A percentile compares a stretch with the other conserved stretches of the same genome.
These are phyloP conservation scores for Palythoa caribaeorum DNA, from an alignment of 92 coral and sea anemone genomes.

Conservation along the genomic window DNA sequence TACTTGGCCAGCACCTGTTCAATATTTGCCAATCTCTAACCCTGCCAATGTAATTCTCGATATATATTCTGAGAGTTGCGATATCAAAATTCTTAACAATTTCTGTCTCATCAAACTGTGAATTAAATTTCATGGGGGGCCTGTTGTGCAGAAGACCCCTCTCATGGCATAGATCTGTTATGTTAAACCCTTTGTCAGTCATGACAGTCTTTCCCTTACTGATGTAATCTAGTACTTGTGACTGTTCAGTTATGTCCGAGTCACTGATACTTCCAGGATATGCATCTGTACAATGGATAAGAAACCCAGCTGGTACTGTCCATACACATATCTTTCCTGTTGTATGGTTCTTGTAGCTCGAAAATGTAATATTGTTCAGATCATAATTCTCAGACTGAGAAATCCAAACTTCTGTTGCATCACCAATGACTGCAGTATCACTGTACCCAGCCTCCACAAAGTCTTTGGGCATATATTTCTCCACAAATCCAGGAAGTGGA, in stretches of 20 bases:
- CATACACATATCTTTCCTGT: slow-evolving; percentile 67
- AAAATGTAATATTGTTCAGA: slow-evolving; percentile 59
- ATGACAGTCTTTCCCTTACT: slow-evolving; percentile 38
- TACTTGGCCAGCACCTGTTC: slow-evolving; percentile 51
- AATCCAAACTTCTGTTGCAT: slow-evolving; percentile 42
- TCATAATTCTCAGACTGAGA: slow-evolving; percentile 61
- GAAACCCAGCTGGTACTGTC: slow-evolving; percentile 51
- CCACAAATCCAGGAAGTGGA: slow-evolving; percentile 41
- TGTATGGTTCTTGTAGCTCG: slow-evolving; percentile 60
- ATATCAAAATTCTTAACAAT: slow-evolving; percentile 52
- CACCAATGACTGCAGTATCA: slow-evolving; percentile 48
- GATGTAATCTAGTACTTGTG: slow-evolving; percentile 24
- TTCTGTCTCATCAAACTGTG: slow-evolving; percentile 33
- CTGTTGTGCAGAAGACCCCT: slow-evolving; percentile 48
- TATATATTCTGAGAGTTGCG: slow-evolving; percentile 55
- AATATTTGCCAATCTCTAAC: slow-evolving; percentile 54
- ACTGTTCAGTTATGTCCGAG: slow-evolving; percentile 56
- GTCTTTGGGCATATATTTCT: slow-evolving; percentile 40
- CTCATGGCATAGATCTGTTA: slow-evolving; percentile 45
- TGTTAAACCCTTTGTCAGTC: slow-evolving; percentile 55
- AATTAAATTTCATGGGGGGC: slow-evolving; percentile 46
- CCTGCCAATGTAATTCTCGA: slow-evolving; percentile 51
- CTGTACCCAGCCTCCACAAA: slow-evolving; percentile 51
- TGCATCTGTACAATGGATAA: slow-evolving; percentile 34
- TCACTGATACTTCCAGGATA: slow-evolving; percentile 26